Evolutionary conservation across 2,797 vertebrate species (phyloP).

Genomic region (Sternarchorhynchus goeldii): DNA sequence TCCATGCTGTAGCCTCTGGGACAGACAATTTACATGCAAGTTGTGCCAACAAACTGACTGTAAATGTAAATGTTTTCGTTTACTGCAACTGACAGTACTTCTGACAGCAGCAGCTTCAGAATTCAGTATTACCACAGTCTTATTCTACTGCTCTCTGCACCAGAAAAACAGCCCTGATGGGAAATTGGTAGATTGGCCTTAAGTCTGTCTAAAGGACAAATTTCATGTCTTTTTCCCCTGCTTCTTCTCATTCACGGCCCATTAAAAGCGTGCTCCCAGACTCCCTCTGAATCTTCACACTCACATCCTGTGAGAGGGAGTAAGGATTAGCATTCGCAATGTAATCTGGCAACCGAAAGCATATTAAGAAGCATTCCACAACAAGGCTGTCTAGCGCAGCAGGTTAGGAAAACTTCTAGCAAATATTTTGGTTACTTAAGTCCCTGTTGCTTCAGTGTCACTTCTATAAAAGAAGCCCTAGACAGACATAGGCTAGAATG

Average conservation of each 20-base stretch:
- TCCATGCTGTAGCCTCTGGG: too few species aligned
- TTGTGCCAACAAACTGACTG: too few species aligned
- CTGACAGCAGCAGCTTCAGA: neutral
- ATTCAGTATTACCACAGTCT: neutral
- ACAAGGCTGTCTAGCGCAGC: slow-evolving; percentile 33
- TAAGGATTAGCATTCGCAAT: slow-evolving; percentile 46
- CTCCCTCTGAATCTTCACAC: slow-evolving; percentile 36
- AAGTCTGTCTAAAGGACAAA: slow-evolving; percentile 42
- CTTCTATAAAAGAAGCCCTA: slow-evolving; percentile 22
- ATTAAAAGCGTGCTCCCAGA: slow-evolving; percentile 46
- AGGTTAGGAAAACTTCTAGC: neutral
- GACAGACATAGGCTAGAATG: slow-evolving; percentile 2
- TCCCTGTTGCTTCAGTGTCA: slow-evolving; percentile 30
- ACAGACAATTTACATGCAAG: too few species aligned
- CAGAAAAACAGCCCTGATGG: slow-evolving; percentile 3
- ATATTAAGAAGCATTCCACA: slow-evolving; percentile 27
- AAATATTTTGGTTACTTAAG: slow-evolving; percentile 35
- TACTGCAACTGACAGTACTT: too few species aligned
- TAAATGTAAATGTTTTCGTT: too few species aligned
- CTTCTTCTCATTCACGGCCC: slow-evolving; percentile 44
- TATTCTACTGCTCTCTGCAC: neutral
- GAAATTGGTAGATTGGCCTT: slow-evolving; percentile 23
- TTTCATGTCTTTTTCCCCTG: slow-evolving; percentile 34
- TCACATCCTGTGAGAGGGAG: slow-evolving; percentile 28
- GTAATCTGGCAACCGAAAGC: slow-evolving; percentile 48